These are phyloP conservation scores for Gobionotothen gibberifrons DNA, from an alignment of 2,797 vertebrate species.

Conservation along the genomic window DNA sequence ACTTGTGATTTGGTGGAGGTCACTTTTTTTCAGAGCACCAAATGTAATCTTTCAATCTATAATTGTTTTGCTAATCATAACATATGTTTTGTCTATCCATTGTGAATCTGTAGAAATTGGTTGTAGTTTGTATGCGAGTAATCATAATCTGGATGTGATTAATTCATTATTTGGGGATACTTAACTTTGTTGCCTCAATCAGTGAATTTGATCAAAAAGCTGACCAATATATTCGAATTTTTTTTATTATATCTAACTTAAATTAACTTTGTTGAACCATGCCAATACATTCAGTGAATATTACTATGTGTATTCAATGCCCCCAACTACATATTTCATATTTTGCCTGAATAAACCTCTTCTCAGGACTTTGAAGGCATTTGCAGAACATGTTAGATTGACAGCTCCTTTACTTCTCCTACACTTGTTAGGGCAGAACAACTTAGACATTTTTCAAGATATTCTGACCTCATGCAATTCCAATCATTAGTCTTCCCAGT, in stretches of 20 bases:
- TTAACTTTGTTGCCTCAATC: background rate
- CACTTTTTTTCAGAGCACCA: conserved; percentile 18
- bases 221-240: background rate
- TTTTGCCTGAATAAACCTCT: background rate
- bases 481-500: background rate
- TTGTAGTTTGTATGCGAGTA: background rate
- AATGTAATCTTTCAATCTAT: background rate
- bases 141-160: background rate
- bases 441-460: background rate
- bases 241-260: background rate
- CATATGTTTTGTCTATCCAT: background rate
- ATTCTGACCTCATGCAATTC: background rate
- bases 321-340: background rate
- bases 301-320: conserved; percentile 1
- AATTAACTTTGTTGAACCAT: background rate
- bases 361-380: background rate
- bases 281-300: background rate
- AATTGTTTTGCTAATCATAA: background rate
- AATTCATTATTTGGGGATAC: background rate
- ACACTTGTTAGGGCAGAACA: background rate
- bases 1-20: conserved; percentile 49
- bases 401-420: background rate
- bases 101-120: background rate
- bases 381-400: background rate
- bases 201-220: background rate